These are phyloP conservation scores for Drosophila atripex DNA, from an alignment of 2,888 invertebrate species.

Conservation along the genomic window DNA sequence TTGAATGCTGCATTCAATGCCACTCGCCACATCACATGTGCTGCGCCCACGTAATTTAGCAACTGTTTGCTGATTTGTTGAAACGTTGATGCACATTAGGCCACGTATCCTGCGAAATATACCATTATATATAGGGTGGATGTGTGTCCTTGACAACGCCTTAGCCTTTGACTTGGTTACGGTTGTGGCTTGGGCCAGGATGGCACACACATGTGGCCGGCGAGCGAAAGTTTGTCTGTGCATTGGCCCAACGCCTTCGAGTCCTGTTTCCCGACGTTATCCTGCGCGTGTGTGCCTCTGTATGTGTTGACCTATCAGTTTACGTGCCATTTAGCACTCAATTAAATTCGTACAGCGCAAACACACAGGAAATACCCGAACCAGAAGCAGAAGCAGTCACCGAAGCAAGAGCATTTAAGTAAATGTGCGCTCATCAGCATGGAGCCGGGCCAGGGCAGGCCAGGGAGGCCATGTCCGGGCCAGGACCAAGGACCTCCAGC, in stretches of 20 bases:
- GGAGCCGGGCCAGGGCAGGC: conserved; percentile 24
- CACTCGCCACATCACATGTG: conserved; percentile 1
- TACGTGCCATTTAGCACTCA: conserved; percentile 83
- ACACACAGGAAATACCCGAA: conserved; percentile 46
- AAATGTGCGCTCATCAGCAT: conserved; percentile 76
- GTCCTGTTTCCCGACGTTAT: conserved; percentile 1
- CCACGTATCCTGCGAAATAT: conserved; percentile 20
- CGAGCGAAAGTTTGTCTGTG: conserved; percentile 54
- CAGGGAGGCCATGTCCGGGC: neutral
- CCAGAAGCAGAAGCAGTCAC: conserved; percentile 13
- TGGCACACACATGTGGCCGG: conserved; percentile 19
- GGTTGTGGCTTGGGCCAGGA: conserved; percentile 1
- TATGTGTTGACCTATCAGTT: conserved; percentile 79
- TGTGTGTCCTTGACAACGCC: conserved; percentile 67
- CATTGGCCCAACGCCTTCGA: conserved; percentile 27
- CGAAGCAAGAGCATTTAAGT: conserved; percentile 56
- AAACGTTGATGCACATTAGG: conserved; percentile 57
- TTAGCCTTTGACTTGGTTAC: conserved; percentile 36
- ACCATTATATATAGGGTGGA: neutral
- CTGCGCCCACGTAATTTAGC: conserved; percentile 30
- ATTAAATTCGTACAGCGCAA: conserved; percentile 77
- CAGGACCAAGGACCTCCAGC: conserved; percentile 35
- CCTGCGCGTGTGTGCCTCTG: conserved; percentile 22
- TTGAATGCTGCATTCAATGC: conserved; percentile 34
- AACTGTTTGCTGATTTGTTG: conserved; percentile 43